Base-by-base conservation (phyloP, 2,888 invertebrate species). In the Abscondita cerata region DNA sequence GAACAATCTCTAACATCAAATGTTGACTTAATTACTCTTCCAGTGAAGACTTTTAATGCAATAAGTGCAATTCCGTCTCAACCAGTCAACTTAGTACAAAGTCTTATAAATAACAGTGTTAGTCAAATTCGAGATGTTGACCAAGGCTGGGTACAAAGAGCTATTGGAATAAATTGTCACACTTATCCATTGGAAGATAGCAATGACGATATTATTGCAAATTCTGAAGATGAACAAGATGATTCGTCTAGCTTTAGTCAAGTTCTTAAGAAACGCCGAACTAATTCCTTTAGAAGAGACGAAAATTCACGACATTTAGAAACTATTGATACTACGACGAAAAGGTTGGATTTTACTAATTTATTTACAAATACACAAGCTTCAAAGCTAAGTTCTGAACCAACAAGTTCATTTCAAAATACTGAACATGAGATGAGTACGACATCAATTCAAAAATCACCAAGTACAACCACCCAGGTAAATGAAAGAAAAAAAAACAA, bases 141-240 rank as follows among this genome's bases (percentile, higher is more conserved):
- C 77, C 71, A 77, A 25, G 85, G 85, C 0, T 89, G 89, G 89
- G 72, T 89, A 4, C 79, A 84, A 44, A 78, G 86, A 68, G 81
- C 84, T 62, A 52, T 11, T 9, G 36, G 38, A 5, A n/a, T 18
- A 6, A 31, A 18, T 57, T 46, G 50, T 36, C 66, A 33, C 56
- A 52, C 52, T 53, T 38, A 76, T 59, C 83, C 82, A 72, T 64
- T 66, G 47, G 76, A 76, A 68, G 81, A 81, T 66, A 88, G 90
- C 70, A 87, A 86, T 73, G 90, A 92, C 70, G 92, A 92, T 76
- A 81, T 87, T 62, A 82, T 89, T 53, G 85, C 71, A 53, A 77
- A 76, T 68, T 80, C 80, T 25, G 80, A 80, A 66, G 80, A 80
- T 25, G 78, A 80, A 25, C 5, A 16, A 1, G 55, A 61, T 5